These are phyloP conservation scores for Elegia similella DNA, from an alignment of 2,888 invertebrate species.

Conservation along the genomic window DNA sequence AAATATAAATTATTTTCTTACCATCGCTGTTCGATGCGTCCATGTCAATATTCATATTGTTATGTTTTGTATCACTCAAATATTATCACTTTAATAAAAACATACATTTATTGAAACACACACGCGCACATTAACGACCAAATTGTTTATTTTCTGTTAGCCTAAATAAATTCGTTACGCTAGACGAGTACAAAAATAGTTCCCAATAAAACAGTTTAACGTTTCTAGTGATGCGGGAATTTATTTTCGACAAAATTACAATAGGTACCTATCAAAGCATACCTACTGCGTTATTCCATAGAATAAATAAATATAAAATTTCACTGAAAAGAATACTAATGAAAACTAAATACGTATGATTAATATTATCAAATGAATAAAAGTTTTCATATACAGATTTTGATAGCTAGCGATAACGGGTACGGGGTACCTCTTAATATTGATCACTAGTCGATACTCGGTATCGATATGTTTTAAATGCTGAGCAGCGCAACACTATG, in stretches of 20 bases:
- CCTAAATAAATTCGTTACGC: constrained; percentile 56
- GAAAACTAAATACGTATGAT: too few species aligned
- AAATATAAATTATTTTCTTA: constrained; percentile 50
- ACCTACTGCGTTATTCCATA: too few species aligned
- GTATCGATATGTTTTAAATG: not conserved
- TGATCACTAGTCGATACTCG: not conserved
- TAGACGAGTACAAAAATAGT: constrained; percentile 57
- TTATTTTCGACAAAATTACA: too few species aligned
- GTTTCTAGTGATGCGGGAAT: not conserved
- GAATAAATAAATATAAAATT: too few species aligned
- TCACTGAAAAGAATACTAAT: too few species aligned
- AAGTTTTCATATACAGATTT: too few species aligned
- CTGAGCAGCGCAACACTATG: not conserved
- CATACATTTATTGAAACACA: constrained; percentile 12
- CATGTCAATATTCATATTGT: constrained; percentile 57
- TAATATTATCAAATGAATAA: too few species aligned
- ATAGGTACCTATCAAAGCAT: too few species aligned
- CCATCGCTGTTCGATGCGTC: constrained; percentile 57
- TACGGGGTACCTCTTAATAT: too few species aligned
- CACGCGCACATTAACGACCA: constrained; percentile 43
- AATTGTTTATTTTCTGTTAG: constrained; percentile 61
- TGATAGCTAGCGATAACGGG: too few species aligned
- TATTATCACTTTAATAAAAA: not conserved
- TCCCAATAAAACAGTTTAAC: constrained; percentile 48
- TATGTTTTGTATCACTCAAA: not conserved